Conservation (phyloP, 2,113 vertebrate genomes). For the Pogona vitticeps region DNA sequence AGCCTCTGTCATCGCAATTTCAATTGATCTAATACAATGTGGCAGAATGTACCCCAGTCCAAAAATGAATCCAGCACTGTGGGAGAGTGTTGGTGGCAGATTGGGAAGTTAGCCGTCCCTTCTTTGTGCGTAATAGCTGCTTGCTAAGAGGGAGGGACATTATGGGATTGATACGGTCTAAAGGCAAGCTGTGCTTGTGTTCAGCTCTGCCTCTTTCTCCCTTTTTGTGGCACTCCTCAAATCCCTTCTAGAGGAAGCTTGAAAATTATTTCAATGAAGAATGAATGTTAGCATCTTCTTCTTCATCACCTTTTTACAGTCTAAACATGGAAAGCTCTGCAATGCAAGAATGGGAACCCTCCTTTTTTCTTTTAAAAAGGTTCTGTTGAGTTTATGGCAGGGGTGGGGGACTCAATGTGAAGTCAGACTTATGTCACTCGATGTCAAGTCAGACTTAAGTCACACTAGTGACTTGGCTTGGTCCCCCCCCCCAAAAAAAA, state of each 20-base stretch:
- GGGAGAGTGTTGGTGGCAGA: conserved; percentile 49
- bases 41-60: conserved; percentile 61
- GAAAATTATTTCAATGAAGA: background rate
- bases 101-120: conserved; percentile 34
- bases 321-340: background rate
- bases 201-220: conserved; percentile 38
- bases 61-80: conserved; percentile 52
- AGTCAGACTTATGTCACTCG: too few species aligned
- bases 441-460: too few species aligned
- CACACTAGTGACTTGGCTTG: too few species aligned
- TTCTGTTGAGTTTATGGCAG: background rate
- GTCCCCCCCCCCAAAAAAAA: too few species aligned
- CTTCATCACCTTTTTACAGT: too few species aligned
- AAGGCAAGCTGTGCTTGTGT: conserved; percentile 43
- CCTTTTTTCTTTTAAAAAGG: background rate
- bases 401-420: too few species aligned
- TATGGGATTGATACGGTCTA: conserved; percentile 58
- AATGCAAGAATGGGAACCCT: background rate
- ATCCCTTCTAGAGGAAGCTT: conserved; percentile 1
- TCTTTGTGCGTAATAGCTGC: conserved; percentile 55
- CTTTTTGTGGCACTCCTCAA: conserved; percentile 38
- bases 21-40: conserved; percentile 54
- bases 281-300: background rate
- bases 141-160: conserved; percentile 51
- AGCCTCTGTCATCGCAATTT: conserved; percentile 63